Evolutionary conservation across 2,888 invertebrate species (phyloP).

Genomic region (Epinotia nisella): DNA sequence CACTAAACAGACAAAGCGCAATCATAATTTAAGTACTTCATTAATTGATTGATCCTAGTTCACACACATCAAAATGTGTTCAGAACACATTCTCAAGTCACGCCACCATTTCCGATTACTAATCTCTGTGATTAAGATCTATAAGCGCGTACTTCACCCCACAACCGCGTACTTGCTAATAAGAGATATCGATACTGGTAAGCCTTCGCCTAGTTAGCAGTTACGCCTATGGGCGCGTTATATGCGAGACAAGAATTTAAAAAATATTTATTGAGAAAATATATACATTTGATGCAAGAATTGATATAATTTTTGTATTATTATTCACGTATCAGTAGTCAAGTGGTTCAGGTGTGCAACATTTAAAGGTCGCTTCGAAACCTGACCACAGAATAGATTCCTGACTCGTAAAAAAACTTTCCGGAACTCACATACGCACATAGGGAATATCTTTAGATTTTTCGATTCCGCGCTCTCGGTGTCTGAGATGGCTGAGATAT

Average conservation of each 20-base stretch:
- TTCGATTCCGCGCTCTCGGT: too few species aligned
- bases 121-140: conserved; percentile 31
- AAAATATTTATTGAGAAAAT: conserved; percentile 5
- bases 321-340: too few species aligned
- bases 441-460: too few species aligned
- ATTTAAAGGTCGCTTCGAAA: too few species aligned
- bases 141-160: conserved; percentile 23
- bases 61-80: too few species aligned
- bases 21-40: not conserved
- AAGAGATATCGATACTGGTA: conserved; percentile 56
- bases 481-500: too few species aligned
- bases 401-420: too few species aligned
- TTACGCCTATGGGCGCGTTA: conserved; percentile 22
- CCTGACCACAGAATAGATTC: too few species aligned
- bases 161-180: conserved; percentile 29
- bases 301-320: not conserved
- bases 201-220: conserved; percentile 61
- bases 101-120: conserved; percentile 18
- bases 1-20: not conserved
- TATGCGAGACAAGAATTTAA: conserved; percentile 1
- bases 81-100: conserved; percentile 14
- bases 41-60: conserved; percentile 28
- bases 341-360: too few species aligned
- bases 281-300: too few species aligned
- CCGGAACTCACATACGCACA: too few species aligned